Conservation (phyloP, 2,797 vertebrate genomes). For the Brachyrhaphis roseni region DNA sequence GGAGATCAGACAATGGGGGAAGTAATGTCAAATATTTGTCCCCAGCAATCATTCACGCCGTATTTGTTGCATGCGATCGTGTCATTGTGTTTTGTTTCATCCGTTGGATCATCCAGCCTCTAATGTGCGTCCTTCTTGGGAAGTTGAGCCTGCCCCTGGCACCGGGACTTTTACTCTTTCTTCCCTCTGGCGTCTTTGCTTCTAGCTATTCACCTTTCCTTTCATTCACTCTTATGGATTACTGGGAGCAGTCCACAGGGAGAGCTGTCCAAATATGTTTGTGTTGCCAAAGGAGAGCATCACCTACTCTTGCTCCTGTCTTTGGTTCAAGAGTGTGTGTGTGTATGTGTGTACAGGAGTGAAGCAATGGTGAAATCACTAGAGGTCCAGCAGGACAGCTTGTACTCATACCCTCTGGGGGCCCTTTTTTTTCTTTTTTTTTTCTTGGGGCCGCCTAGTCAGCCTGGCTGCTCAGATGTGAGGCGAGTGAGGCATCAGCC, state of each 20-base stretch:
- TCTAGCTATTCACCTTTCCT: conserved; percentile 60
- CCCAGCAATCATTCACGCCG: conserved; percentile 73
- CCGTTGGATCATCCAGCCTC: conserved; percentile 61
- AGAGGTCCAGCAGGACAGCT: conserved; percentile 81
- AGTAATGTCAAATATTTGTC: conserved; percentile 80
- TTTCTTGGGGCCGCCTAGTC: conserved; percentile 73
- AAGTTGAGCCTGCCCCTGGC: conserved; percentile 63
- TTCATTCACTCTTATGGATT: conserved; percentile 62
- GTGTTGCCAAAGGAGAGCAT: conserved; percentile 68
- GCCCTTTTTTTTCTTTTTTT: conserved; percentile 68
- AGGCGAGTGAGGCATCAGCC: conserved; percentile 77
- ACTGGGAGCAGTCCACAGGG: conserved; percentile 59
- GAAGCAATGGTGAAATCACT: conserved; percentile 64
- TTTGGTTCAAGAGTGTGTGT: conserved; percentile 18
- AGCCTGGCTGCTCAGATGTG: conserved; percentile 84
- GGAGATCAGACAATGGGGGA: conserved; percentile 68
- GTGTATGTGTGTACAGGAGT: conserved; percentile 31
- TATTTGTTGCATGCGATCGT: conserved; percentile 73
- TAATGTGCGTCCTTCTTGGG: conserved; percentile 61
- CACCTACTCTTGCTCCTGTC: conserved; percentile 44
- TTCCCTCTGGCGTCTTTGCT: conserved; percentile 42
- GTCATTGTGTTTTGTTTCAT: conserved; percentile 70
- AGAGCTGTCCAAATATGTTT: conserved; percentile 66
- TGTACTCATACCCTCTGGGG: conserved; percentile 79
- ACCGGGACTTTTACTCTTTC: conserved; percentile 32